These are phyloP conservation scores for Ceratina calcarata DNA, from an alignment of 1,140 invertebrate genomes.

Conservation along the genomic window DNA sequence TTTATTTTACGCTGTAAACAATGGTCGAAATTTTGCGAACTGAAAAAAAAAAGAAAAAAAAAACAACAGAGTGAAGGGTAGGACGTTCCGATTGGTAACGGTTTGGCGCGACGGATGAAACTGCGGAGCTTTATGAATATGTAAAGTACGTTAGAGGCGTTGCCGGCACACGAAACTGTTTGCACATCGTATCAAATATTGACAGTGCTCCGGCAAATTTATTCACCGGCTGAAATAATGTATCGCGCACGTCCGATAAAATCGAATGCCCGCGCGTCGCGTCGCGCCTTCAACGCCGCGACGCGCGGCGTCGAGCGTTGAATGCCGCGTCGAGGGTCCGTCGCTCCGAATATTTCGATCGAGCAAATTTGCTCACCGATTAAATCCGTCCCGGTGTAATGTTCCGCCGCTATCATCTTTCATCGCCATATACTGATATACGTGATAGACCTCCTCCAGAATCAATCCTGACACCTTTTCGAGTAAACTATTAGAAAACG, in stretches of 20 bases:
- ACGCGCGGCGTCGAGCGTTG: neutral
- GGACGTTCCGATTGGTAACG: constrained; percentile 16
- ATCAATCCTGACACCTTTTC: no score
- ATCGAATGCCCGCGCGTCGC: constrained; percentile 47
- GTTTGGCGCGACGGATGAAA: constrained; percentile 59
- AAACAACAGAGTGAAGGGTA: no score
- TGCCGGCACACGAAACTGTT: constrained; percentile 62
- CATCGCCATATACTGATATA: no score
- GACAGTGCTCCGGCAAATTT: constrained; percentile 66
- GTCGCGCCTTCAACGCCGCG: constrained; percentile 20
- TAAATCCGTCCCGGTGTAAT: constrained; percentile 27
- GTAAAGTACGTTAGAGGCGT: constrained; percentile 68
- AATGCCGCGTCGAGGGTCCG: no score
- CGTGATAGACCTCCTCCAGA: no score
- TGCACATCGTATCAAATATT: constrained; percentile 70
- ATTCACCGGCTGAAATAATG: constrained; percentile 65
- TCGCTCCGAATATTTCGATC: neutral
- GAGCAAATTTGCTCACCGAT: constrained; percentile 32
- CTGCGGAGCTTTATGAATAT: constrained; percentile 70
- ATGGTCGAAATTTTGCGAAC: no score
- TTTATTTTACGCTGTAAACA: no score
- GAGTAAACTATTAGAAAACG: no score
- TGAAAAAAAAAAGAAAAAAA: neutral
- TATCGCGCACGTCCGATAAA: constrained; percentile 46
- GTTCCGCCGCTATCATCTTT: neutral